phyloP scores from a whole-genome alignment of 1,140 invertebrate genomes.

The Hypsibius dujardini region DNA sequence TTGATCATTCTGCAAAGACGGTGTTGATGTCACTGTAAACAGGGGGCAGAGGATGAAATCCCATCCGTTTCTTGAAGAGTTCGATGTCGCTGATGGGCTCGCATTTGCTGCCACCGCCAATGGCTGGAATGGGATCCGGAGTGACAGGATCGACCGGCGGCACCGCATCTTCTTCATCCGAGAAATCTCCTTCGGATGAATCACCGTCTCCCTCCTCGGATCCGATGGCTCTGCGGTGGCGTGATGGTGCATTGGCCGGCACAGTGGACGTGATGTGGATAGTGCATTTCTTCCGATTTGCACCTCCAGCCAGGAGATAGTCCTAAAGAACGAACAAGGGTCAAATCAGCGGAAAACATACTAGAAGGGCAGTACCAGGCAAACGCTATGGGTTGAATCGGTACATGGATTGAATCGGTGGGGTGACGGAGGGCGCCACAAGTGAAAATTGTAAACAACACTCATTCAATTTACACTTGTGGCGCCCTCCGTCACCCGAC shows the following conservation, averaged over 20 bases:
- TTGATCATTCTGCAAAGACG: background rate
- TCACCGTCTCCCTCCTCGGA: no score
- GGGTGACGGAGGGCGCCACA: no score
- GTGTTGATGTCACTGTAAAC: background rate
- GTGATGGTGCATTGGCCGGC: constrained; percentile 11
- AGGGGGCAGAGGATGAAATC: background rate
- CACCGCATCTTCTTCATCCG: background rate
- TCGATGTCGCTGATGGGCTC: constrained; percentile 22
- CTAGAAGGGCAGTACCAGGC: no score
- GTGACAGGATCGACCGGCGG: background rate
- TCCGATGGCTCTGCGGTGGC: background rate
- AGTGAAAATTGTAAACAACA: no score
- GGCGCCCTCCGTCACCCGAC: no score
- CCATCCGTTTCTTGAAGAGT: constrained; percentile 4
- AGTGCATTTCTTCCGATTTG: constrained; percentile 34
- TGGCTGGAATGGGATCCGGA: background rate
- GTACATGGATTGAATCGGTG: no score
- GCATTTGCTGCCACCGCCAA: constrained; percentile 12
- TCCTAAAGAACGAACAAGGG: constrained; percentile 27
- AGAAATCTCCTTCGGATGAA: background rate
- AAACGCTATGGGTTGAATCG: no score
- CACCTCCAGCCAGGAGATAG: constrained; percentile 31
- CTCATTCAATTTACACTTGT: no score
- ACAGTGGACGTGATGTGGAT: constrained; percentile 31
- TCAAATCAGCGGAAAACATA: no score